A percentile compares a stretch with the other conserved stretches of the same genome.
Conservation (phyloP, 2,113 vertebrate species). For the Vulpes vulpes region DNA sequence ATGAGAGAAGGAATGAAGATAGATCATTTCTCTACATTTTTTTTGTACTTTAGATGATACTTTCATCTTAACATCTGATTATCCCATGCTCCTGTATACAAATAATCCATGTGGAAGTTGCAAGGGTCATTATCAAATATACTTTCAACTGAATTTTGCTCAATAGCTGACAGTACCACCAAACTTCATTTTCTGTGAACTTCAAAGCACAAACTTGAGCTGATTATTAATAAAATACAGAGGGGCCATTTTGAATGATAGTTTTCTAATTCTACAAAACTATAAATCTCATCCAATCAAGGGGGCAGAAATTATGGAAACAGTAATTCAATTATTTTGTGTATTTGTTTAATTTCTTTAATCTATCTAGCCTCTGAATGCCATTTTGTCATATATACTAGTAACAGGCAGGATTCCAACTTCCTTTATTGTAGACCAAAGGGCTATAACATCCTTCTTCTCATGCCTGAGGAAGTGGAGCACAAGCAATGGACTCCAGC, state of each 20-base stretch:
- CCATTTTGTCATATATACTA: neutral
- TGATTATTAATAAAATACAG: neutral
- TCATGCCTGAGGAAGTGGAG: neutral
- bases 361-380: neutral
- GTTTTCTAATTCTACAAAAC: neutral
- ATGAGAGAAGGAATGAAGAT: neutral
- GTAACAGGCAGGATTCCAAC: neutral
- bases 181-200: neutral
- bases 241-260: neutral
- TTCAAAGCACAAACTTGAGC: neutral
- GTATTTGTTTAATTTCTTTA: neutral
- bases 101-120: neutral
- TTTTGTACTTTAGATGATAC: neutral
- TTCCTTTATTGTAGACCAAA: neutral
- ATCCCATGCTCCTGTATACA: neutral
- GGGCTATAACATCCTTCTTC: rapidly evolving
- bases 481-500: neutral
- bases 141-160: neutral
- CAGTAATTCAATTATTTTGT: neutral
- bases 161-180: neutral
- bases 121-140: neutral
- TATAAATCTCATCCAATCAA: neutral
- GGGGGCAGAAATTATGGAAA: neutral
- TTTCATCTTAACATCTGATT: neutral
- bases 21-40: neutral